These are phyloP conservation scores for Accipiter virgatus DNA, from an alignment of 2,113 vertebrate genomes.

Conservation along the genomic window DNA sequence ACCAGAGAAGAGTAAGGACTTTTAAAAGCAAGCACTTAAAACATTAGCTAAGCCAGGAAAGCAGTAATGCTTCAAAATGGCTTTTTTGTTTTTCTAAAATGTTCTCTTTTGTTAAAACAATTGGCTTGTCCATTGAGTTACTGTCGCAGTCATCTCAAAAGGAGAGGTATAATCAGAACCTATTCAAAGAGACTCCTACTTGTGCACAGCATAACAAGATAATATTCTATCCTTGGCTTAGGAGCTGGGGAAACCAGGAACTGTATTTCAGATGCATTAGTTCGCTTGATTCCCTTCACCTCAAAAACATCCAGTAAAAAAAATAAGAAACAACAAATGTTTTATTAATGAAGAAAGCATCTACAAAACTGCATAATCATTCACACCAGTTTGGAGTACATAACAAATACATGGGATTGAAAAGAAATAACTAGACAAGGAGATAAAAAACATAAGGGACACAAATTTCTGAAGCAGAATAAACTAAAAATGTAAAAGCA, in stretches of 20 bases:
- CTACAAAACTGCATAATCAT: conserved; percentile 6
- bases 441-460: background rate
- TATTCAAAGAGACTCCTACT: background rate
- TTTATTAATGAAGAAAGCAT: conserved; percentile 45
- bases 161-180: background rate
- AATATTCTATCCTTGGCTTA: background rate
- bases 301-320: conserved; percentile 4
- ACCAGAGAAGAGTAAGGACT: background rate
- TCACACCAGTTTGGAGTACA: background rate
- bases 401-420: background rate
- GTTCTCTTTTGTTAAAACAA: background rate
- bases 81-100: background rate
- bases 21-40: background rate
- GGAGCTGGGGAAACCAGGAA: background rate
- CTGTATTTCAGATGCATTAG: background rate
- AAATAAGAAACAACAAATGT: background rate
- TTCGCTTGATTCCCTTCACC: background rate
- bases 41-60: background rate
- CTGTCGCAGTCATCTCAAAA: background rate
- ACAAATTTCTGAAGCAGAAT: background rate
- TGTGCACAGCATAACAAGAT: background rate
- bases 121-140: background rate
- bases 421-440: background rate
- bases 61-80: background rate
- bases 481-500: background rate